Percentiles rank a stretch among this genome's conserved stretches.
Conservation (phyloP, 2,888 invertebrate species). For the Smittia sp. region DNA sequence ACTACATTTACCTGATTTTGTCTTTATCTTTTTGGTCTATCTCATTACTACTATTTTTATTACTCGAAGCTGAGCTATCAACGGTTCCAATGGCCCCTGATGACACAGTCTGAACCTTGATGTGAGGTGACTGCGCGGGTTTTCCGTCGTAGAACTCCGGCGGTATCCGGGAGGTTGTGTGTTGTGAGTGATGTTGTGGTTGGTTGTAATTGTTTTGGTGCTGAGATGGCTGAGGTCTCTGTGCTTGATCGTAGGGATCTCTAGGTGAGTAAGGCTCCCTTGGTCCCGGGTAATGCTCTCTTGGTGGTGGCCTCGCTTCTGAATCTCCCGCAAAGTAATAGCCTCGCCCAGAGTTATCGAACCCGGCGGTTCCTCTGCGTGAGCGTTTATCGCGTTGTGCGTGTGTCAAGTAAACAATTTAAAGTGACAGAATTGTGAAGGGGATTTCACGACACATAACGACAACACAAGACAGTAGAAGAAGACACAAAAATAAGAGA, state of each 20-base stretch:
- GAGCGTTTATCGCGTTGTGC: constrained; percentile 4
- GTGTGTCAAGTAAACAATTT: background rate
- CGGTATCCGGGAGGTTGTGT: constrained; percentile 14
- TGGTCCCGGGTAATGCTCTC: constrained; percentile 8
- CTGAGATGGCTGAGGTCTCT: constrained; percentile 42
- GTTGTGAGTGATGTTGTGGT: constrained; percentile 43
- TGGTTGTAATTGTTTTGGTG: constrained; percentile 41
- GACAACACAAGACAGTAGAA: background rate
- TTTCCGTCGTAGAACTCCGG: constrained; percentile 34
- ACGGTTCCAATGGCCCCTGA: constrained; percentile 25
- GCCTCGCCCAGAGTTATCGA: constrained; percentile 62
- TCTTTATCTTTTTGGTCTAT: constrained; percentile 32
- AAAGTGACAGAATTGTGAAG: background rate
- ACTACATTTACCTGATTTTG: constrained; percentile 37
- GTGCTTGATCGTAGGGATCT: constrained; percentile 43
- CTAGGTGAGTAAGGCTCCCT: constrained; percentile 42
- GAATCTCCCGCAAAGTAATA: constrained; percentile 60
- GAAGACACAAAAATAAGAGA: background rate
- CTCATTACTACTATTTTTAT: constrained; percentile 35
- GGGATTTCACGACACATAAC: background rate
- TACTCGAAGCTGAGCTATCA: constrained; percentile 19
- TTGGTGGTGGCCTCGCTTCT: constrained; percentile 40
- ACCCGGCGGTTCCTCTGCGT: constrained; percentile 60
- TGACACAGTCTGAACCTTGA: constrained; percentile 45
- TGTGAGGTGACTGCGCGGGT: constrained; percentile 44